These are phyloP conservation scores for Dexiosoma caninum DNA, from an alignment of 2,888 invertebrate genomes.

Conservation along the genomic window DNA sequence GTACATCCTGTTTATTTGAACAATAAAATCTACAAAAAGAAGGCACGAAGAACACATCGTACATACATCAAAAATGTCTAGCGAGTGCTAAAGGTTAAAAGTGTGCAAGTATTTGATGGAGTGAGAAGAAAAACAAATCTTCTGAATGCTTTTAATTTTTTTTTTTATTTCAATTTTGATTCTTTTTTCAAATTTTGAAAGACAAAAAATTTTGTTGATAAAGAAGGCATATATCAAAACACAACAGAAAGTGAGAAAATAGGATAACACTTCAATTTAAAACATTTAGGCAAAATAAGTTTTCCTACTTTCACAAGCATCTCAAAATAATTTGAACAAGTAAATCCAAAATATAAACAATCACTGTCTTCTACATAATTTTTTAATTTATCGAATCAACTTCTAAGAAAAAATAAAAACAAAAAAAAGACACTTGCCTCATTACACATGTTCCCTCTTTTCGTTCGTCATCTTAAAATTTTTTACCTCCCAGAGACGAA, in stretches of 20 bases:
- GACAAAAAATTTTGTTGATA: background rate
- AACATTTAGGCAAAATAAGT: background rate
- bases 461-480: background rate
- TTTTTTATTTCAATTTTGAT: background rate
- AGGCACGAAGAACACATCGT: background rate
- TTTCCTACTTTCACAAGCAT: constrained; percentile 7
- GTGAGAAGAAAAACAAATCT: constrained; percentile 27
- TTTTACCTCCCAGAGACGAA: background rate
- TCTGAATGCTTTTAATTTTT: constrained; percentile 4
- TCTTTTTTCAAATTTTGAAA: constrained; percentile 10
- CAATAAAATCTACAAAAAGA: constrained; percentile 20
- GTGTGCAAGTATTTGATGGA: constrained; percentile 60
- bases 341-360: background rate
- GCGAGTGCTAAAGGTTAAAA: constrained; percentile 58
- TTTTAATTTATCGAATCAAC: constrained; percentile 31
- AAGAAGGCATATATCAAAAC: background rate
- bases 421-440: background rate
- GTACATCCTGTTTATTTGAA: constrained; percentile 47
- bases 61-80: constrained; percentile 39
- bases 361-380: constrained; percentile 31
- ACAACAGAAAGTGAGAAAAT: background rate
- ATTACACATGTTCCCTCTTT: background rate
- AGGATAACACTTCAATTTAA: constrained; percentile 28
- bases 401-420: background rate
- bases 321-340: constrained; percentile 2